Percentiles rank a stretch among this genome's conserved stretches.
These are phyloP conservation scores for Danionella dracula DNA, from an alignment of 2,797 vertebrate species.

Conservation along the genomic window DNA sequence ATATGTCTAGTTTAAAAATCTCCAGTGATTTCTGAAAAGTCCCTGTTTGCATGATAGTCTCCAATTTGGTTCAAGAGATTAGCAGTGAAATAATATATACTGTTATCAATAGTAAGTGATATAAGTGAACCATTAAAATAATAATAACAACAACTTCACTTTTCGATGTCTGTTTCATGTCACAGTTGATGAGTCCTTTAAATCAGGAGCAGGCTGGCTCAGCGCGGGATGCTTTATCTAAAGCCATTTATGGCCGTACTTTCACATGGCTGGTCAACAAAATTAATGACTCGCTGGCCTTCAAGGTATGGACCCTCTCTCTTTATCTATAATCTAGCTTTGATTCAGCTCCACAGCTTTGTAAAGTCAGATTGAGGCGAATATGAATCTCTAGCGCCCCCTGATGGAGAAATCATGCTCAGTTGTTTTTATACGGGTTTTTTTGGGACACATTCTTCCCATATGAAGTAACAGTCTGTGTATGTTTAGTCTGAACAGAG, in stretches of 20 bases:
- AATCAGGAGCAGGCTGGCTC: slow-evolving; percentile 93
- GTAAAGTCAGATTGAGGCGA: background rate
- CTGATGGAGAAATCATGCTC: slow-evolving; percentile 12
- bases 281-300: slow-evolving; percentile 87
- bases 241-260: slow-evolving; percentile 91
- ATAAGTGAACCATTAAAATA: too few species aligned
- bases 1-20: too few species aligned
- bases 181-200: slow-evolving; percentile 87
- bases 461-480: background rate
- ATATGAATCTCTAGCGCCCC: slow-evolving; percentile 26
- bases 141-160: too few species aligned
- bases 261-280: slow-evolving; percentile 96
- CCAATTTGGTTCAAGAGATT: too few species aligned
- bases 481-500: background rate
- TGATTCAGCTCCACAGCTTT: background rate
- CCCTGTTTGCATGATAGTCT: too few species aligned
- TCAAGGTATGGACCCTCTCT: slow-evolving; percentile 67
- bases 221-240: slow-evolving; percentile 87
- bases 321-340: background rate
- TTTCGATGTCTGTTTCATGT: slow-evolving; percentile 10
- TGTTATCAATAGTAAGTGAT: too few species aligned
- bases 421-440: background rate
- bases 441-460: background rate
- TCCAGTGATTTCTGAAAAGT: too few species aligned
- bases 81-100: too few species aligned